Percentiles rank a stretch among this genome's conserved stretches.
phyloP scores from a whole-genome alignment of 2,113 vertebrate species.

The Rhadina sibilatrix region DNA sequence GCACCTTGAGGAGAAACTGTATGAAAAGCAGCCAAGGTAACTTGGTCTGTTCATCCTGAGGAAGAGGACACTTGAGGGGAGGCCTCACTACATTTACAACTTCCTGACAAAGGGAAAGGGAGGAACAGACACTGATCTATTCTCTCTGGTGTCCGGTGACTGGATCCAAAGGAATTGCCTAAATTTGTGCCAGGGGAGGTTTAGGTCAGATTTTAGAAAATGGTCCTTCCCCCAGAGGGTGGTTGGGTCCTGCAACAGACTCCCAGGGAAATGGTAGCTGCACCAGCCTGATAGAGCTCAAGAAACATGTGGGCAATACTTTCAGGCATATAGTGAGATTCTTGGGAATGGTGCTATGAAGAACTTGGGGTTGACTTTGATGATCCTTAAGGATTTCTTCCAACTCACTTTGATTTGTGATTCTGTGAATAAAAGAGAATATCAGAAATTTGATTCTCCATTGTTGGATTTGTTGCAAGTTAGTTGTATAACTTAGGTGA shows the following conservation, averaged over 20 bases:
- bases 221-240: not conserved
- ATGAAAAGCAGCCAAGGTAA: rapidly evolving
- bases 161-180: not conserved
- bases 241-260: not conserved
- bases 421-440: not conserved
- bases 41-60: not conserved
- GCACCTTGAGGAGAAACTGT: not conserved
- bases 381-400: not conserved
- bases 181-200: not conserved
- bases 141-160: not conserved
- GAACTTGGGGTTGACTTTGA: rapidly evolving
- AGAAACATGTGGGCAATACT: not conserved
- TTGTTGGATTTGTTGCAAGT: not conserved
- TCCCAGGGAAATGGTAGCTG: not conserved
- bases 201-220: not conserved
- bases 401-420: not conserved
- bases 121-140: not conserved
- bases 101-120: rapidly evolving
- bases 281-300: not conserved
- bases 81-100: not conserved
- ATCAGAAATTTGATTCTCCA: not conserved
- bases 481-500: not conserved
- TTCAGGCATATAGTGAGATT: too few relatives aligned
- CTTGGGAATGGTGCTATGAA: not conserved
- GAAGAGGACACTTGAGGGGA: not conserved